Conservation (phyloP, 2,888 invertebrate genomes). For the Neoaliturus tenellus region DNA sequence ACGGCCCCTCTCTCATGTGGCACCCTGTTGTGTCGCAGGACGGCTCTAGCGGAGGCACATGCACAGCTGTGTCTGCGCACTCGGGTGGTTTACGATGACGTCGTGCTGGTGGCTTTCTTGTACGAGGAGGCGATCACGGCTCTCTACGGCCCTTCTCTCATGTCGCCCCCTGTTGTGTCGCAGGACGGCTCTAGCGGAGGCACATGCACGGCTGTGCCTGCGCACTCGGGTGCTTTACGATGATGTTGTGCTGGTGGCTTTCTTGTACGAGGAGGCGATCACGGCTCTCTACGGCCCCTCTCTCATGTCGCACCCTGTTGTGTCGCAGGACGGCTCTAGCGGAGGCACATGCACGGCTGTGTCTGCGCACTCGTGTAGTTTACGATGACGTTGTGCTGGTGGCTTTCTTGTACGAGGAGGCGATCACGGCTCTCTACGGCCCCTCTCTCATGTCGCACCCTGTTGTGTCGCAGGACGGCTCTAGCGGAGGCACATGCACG, state of each 20-base stretch:
- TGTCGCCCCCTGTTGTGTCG: constrained; percentile 48
- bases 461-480: constrained; percentile 66
- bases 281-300: constrained; percentile 59
- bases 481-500: constrained; percentile 69
- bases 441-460: constrained; percentile 56
- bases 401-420: constrained; percentile 67
- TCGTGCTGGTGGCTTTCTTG: constrained; percentile 67
- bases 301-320: constrained; percentile 51
- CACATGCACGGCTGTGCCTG: constrained; percentile 68
- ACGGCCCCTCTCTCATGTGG: constrained; percentile 57
- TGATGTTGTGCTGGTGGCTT: constrained; percentile 68
- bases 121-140: constrained; percentile 65
- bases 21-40: too few relatives aligned
- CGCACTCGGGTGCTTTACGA: constrained; percentile 66
- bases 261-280: constrained; percentile 67
- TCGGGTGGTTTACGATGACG: constrained; percentile 68
- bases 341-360: constrained; percentile 69
- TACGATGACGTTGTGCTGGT: constrained; percentile 69
- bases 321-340: constrained; percentile 67
- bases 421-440: constrained; percentile 59
- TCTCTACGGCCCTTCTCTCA: constrained; percentile 59
- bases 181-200: constrained; percentile 68
- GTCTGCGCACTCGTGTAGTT: constrained; percentile 66
- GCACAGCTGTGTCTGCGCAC: constrained; percentile 67
- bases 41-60: constrained; percentile 68